A percentile compares a stretch with the other conserved stretches of the same genome.
These are phyloP conservation scores for Ostrea denselamellosa DNA, from an alignment of 1,140 invertebrate species.

Conservation along the genomic window DNA sequence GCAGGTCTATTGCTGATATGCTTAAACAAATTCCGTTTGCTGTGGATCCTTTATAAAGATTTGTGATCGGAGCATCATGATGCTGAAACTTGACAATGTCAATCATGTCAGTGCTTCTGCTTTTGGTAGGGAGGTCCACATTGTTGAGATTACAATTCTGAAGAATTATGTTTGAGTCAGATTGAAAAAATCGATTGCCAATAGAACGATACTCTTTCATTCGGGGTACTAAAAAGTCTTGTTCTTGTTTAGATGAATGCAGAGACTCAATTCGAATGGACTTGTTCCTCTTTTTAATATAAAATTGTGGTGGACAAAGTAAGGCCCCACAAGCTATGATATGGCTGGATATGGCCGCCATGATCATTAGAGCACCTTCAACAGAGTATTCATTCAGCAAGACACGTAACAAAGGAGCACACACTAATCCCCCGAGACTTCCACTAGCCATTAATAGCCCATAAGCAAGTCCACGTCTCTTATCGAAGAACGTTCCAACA, in stretches of 20 bases:
- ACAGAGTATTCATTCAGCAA: slow-evolving; percentile 35
- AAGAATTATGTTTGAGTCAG: not conserved
- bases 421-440: slow-evolving; percentile 37
- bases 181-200: not conserved
- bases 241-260: not conserved
- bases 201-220: no score
- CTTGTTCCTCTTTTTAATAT: not conserved
- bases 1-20: not conserved
- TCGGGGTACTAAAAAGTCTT: not conserved
- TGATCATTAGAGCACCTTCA: slow-evolving; percentile 37
- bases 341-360: slow-evolving; percentile 12
- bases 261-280: not conserved
- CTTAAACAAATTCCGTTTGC: no score
- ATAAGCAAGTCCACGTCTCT: slow-evolving; percentile 32
- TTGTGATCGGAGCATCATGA: not conserved
- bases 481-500: slow-evolving; percentile 41
- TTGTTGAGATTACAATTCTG: no score
- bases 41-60: not conserved
- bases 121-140: no score
- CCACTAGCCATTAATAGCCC: slow-evolving; percentile 44
- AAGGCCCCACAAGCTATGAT: slow-evolving; percentile 31
- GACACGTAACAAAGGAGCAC: slow-evolving; percentile 19
- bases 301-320: slow-evolving; percentile 21
- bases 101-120: not conserved
- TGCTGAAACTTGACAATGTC: not conserved